These are phyloP conservation scores for Streblospio benedicti DNA, from an alignment of 1,140 invertebrate genomes.

Conservation along the genomic window DNA sequence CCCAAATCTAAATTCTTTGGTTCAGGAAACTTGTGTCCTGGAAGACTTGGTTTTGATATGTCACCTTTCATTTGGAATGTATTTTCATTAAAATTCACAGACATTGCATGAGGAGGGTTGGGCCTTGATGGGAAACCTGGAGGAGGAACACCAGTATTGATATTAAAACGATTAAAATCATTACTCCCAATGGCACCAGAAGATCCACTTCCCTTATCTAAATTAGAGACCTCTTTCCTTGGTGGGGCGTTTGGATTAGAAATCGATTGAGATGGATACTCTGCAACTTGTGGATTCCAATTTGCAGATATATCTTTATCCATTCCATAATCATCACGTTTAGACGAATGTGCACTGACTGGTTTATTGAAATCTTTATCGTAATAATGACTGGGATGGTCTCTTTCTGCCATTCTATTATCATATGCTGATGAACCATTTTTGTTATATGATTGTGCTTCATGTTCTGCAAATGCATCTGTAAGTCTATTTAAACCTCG, in stretches of 20 bases:
- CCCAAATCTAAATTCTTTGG: too few relatives aligned
- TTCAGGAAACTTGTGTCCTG: too few relatives aligned
- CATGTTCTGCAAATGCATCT: neutral
- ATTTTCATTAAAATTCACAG: neutral
- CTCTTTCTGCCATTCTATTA: neutral
- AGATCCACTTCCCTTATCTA: neutral
- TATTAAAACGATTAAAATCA: neutral
- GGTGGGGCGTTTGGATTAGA: neutral
- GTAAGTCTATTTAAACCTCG: neutral
- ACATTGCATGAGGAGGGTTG: neutral
- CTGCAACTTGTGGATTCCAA: neutral
- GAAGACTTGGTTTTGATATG: neutral
- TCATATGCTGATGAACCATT: neutral
- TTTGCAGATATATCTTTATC: neutral
- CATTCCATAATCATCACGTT: neutral
- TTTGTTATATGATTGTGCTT: neutral
- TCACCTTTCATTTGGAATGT: neutral
- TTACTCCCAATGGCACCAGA: neutral
- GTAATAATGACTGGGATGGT: neutral
- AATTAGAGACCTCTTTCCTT: neutral
- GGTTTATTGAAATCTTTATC: too few relatives aligned
- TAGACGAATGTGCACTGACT: neutral
- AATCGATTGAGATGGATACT: neutral
- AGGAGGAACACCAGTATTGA: neutral
- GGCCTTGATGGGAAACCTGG: neutral